phyloP scores from a whole-genome alignment of 2,113 vertebrate species.

The human region GRCh38 chr15:97755001-97755500 shows the following conservation, averaged over 20 bases:
- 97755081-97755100: background rate
- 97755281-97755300: conserved; percentile 31
- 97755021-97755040: background rate
- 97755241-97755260: conserved; percentile 49
- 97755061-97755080: background rate
- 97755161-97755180: conserved; percentile 61
- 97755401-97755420: background rate
- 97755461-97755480: background rate
- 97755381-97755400: background rate
- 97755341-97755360: conserved; percentile 61
- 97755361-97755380: background rate
- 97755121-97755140: conserved; percentile 26
- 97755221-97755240: conserved; percentile 78
- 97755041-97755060: background rate
- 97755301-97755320: conserved; percentile 84
- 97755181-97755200: conserved; percentile 47
- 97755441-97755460: conserved; percentile 10
- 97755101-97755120: background rate
- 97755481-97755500: background rate
- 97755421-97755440: background rate
- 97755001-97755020: conserved; percentile 1
- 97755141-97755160: conserved; percentile 58
- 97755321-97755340: conserved; percentile 68
- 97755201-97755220: conserved; percentile 72
- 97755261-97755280: conserved; percentile 25